Percentiles rank a stretch among this genome's conserved stretches.
Conservation (phyloP, 2,113 vertebrate species). For the Montifringilla adamsi region DNA sequence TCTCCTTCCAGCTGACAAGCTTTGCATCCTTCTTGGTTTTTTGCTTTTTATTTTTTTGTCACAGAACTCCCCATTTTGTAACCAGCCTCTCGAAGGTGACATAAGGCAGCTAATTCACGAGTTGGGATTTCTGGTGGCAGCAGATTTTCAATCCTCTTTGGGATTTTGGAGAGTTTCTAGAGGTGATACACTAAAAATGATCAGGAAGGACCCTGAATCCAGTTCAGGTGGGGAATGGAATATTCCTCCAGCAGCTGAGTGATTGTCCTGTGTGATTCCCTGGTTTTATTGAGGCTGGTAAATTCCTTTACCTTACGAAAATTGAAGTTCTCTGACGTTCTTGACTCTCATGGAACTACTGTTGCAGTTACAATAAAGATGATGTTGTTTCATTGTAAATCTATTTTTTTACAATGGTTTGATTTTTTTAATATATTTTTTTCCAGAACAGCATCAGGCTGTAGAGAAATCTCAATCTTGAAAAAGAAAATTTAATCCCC, state of each 20-base stretch:
- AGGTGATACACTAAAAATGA: neutral
- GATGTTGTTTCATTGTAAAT: slow-evolving; percentile 64
- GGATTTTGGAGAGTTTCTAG: slow-evolving; percentile 20
- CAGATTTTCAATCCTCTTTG: neutral
- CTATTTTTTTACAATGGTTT: slow-evolving; percentile 15
- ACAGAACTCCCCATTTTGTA: neutral
- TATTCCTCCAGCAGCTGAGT: neutral
- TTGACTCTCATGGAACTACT: slow-evolving; percentile 51
- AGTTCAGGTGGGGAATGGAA: slow-evolving; percentile 13
- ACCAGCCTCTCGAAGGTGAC: slow-evolving; percentile 40
- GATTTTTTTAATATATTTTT: neutral
- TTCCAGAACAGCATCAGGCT: slow-evolving; percentile 23
- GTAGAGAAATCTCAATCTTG: neutral
- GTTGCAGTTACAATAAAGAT: slow-evolving; percentile 55
- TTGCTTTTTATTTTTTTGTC: neutral
- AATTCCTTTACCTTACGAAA: slow-evolving; percentile 41
- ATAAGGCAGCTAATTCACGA: slow-evolving; percentile 54
- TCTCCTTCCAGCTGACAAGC: slow-evolving; percentile 5
- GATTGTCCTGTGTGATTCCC: slow-evolving; percentile 13
- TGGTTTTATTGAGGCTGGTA: slow-evolving; percentile 46
- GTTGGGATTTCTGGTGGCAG: slow-evolving; percentile 12
- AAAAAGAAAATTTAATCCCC: neutral
- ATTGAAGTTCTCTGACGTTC: slow-evolving; percentile 25
- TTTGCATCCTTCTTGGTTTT: neutral
- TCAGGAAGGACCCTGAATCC: neutral